Evolutionary conservation across 1,140 invertebrate genomes (phyloP), one percentile per base, ranked within the genome.

Genomic region (Trichomalopsis sarcophagae): DNA sequence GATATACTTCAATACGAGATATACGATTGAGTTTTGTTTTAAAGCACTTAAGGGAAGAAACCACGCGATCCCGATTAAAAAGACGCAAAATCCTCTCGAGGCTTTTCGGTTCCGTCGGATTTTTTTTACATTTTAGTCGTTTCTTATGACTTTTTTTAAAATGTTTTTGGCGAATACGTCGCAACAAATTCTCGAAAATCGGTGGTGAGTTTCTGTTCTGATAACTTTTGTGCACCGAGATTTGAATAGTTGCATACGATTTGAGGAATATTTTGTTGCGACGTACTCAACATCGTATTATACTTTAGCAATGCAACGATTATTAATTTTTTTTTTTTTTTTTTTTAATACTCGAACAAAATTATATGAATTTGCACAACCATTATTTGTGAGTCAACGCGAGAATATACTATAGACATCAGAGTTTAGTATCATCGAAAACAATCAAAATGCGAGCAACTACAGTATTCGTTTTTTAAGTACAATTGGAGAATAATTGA

Each of bases 11-110:
- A 79, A 84, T 80, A 89, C 86, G 87, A 91, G 90, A 89, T 89
- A 89, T 84, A 90, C 89, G 89, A 91, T 90, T 89, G 88, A 92
- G 84, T 88, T 74, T 81, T 88, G 87, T 88, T 88, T 87, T 81
- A 93, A 93, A 93, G 92, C 92, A 93, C 91, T 93, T 92, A 90
- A 91, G 90, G 91, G 91, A 92, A 91, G 89, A 91, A 90, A 91
- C 88, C 87, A 90, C 87, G 87, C 90, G 87, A 89, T 89, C 90
- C 87, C 85, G 89, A 91, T 89, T 84, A 88, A 87, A 87, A 89
- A 87, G 86, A 81, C n/a, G 71, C 47, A 80, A 86, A 86, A 78
- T 75, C 17, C 78, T 73, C 75, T 79, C 74, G 71, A 88, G 82
- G 84, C 36, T 86, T 87, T 85, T 85, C 74, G 77, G 69, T 81